Conservation (phyloP, 2,797 vertebrate species). For the Decapterus maruadsi region DNA sequence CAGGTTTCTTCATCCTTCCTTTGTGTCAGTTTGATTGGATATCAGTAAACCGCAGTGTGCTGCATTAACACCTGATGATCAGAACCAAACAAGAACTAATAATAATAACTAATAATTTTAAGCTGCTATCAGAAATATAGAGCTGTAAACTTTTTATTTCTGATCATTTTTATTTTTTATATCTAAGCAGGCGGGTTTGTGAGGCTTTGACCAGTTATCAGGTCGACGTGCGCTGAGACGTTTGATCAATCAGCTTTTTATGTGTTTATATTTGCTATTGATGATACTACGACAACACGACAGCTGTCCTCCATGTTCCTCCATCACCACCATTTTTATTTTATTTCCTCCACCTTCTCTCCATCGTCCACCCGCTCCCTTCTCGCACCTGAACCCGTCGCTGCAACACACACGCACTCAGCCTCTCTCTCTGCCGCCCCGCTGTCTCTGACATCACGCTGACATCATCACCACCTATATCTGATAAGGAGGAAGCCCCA, state of each 20-base stretch:
- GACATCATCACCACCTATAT: conserved; percentile 46
- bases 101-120: too few relatives aligned
- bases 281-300: neutral
- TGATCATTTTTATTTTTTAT: too few relatives aligned
- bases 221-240: neutral
- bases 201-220: neutral
- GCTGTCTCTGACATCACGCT: conserved; percentile 41
- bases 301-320: neutral
- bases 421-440: neutral
- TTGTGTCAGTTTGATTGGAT: neutral
- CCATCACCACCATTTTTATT: neutral
- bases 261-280: neutral
- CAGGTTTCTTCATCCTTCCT: neutral
- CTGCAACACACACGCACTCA: conserved; percentile 9
- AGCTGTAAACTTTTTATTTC: neutral
- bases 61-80: too few relatives aligned
- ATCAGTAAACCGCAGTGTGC: neutral
- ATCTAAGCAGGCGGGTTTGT: neutral
- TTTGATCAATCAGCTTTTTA: too few relatives aligned
- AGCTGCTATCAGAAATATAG: neutral
- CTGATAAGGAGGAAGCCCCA: conserved; percentile 53
- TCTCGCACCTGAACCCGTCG: neutral
- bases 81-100: neutral
- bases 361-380: conserved; percentile 25
- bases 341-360: conserved; percentile 6